Conservation (phyloP, 1,140 invertebrate genomes). For the Anoplophora glabripennis region DNA sequence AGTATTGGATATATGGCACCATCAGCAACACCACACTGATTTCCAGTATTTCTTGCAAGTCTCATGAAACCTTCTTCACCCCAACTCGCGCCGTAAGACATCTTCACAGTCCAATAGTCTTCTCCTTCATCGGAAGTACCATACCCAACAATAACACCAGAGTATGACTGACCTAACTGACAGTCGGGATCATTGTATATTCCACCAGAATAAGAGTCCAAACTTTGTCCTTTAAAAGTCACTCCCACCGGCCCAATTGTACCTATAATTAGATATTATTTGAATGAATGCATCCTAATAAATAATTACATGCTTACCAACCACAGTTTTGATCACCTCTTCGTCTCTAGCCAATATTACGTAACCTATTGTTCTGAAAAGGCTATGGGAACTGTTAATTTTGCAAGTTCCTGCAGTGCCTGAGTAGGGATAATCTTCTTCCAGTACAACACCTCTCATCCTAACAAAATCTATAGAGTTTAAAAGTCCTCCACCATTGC, state of each 20-base stretch:
- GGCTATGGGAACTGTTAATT: not conserved
- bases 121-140: constrained; percentile 50
- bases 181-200: not conserved
- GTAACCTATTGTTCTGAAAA: not conserved
- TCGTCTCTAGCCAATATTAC: not conserved
- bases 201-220: not conserved
- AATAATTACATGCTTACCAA: not conserved
- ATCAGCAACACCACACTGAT: constrained; percentile 64
- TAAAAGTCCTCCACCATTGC: not conserved
- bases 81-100: constrained; percentile 64
- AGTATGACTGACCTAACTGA: not conserved
- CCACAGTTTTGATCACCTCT: not conserved
- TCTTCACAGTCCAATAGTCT: constrained; percentile 77
- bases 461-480: not conserved
- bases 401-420: not conserved
- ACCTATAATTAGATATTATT: not conserved
- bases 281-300: too few species aligned
- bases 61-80: constrained; percentile 67
- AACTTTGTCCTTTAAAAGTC: not conserved
- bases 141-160: not conserved
- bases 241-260: not conserved
- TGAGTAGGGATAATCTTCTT: not conserved
- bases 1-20: not conserved
- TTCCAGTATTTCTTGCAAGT: constrained; percentile 60
- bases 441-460: not conserved